phyloP scores from a whole-genome alignment of 2,888 invertebrate genomes.

The Parascotia fuliginaria region DNA sequence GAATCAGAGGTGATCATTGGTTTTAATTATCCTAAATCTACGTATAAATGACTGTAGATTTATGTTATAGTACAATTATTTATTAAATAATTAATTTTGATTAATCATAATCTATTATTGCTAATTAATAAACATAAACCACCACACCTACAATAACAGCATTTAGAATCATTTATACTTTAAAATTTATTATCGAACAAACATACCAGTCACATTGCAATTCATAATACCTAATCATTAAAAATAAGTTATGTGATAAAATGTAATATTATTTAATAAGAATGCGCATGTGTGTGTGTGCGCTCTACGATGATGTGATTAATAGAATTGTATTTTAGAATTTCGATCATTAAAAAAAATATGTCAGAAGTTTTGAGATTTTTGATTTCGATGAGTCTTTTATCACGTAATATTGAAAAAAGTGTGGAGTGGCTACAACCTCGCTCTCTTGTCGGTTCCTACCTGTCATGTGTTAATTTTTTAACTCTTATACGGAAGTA shows the following conservation, averaged over 20 bases:
- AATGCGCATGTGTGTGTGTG: too few species aligned
- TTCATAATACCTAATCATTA: slow-evolving; percentile 1
- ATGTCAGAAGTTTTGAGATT: too few species aligned
- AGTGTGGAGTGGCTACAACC: too few species aligned
- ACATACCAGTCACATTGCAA: background rate
- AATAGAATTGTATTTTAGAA: too few species aligned
- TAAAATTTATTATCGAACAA: slow-evolving; percentile 1
- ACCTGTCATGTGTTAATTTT: too few species aligned
- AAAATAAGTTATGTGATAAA: slow-evolving; percentile 7
- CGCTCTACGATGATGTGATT: too few species aligned
- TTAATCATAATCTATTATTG: background rate
- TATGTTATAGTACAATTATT: background rate
- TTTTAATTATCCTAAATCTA: background rate
- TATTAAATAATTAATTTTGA: slow-evolving; percentile 1
- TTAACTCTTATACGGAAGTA: too few species aligned
- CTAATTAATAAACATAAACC: background rate
- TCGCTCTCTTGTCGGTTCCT: too few species aligned
- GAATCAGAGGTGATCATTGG: background rate
- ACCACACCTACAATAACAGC: background rate
- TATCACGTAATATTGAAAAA: too few species aligned
- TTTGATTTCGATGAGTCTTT: too few species aligned
- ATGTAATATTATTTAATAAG: slow-evolving; percentile 5
- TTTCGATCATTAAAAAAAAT: too few species aligned
- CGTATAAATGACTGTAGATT: background rate
- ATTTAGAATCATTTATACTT: background rate